Evolutionary conservation across 2,113 vertebrate species (phyloP).

Genomic region (Anseranas semipalmata): DNA sequence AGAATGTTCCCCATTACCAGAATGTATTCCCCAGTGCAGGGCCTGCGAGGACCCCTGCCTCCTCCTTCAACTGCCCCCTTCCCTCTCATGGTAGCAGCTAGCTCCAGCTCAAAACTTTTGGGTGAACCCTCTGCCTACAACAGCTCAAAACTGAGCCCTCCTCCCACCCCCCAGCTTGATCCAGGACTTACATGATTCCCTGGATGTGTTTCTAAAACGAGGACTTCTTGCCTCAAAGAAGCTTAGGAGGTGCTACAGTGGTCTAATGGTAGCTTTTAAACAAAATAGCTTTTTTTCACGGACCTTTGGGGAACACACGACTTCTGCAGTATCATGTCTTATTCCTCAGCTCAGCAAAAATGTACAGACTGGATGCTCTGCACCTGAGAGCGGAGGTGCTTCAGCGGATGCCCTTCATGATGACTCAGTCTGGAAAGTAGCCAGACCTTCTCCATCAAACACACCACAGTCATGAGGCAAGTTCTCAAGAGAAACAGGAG

Average conservation of each 20-base stretch:
- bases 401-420: not conserved
- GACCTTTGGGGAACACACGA: not conserved
- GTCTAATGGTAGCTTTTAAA: not conserved
- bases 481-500: not conserved
- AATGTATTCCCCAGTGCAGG: not conserved
- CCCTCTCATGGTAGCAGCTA: not conserved
- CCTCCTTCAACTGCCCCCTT: not conserved
- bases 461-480: not conserved
- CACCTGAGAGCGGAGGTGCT: not conserved
- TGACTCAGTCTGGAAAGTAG: not conserved
- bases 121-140: not conserved
- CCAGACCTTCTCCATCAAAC: constrained; percentile 3
- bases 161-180: not conserved
- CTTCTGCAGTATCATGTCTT: not conserved
- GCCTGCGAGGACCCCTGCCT: not conserved
- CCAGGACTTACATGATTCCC: not conserved
- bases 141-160: not conserved
- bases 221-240: not conserved
- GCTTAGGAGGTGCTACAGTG: not conserved
- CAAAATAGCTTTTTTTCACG: not conserved
- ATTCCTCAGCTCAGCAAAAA: not conserved
- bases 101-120: not conserved
- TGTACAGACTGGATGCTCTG: not conserved
- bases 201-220: not conserved
- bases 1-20: no score